phyloP scores from a whole-genome alignment of 2,888 invertebrate genomes.

The Ornithoptera priamus region DNA sequence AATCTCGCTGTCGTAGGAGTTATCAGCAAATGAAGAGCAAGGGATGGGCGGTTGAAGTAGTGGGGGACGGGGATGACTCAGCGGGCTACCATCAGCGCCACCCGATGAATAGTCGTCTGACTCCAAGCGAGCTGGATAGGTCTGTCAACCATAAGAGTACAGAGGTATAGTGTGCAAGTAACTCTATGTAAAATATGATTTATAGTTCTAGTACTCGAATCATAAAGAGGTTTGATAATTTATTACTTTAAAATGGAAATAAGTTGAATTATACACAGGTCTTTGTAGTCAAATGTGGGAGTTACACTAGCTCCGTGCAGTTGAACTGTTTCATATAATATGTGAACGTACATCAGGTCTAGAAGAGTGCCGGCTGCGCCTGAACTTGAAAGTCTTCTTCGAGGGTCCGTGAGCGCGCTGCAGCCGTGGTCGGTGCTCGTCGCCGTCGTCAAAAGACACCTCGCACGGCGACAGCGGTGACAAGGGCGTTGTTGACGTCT shows the following conservation, averaged over 20 bases:
- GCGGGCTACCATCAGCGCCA: conserved; percentile 54
- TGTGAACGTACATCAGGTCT: conserved; percentile 82
- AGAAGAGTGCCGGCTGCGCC: conserved; percentile 86
- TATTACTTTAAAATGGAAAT: no score
- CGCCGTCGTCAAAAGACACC: conserved; percentile 38
- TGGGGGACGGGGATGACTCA: conserved; percentile 69
- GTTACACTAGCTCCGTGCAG: no score
- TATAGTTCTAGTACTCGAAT: no score
- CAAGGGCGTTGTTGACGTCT: conserved; percentile 87
- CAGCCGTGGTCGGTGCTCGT: conserved; percentile 81
- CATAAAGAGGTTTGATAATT: no score
- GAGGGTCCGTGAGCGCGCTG: conserved; percentile 97
- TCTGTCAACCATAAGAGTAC: background rate
- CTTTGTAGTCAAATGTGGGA: no score
- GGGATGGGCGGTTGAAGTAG: conserved; percentile 39
- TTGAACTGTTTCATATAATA: background rate
- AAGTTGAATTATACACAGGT: no score
- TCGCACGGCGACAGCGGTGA: conserved; percentile 53
- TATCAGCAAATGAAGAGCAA: conserved; percentile 77
- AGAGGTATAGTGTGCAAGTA: background rate
- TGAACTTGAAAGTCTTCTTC: conserved; percentile 93
- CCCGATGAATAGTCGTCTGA: conserved; percentile 69
- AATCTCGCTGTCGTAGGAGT: conserved; percentile 90
- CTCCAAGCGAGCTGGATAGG: conserved; percentile 46
- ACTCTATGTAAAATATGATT: background rate